Conservation (phyloP, 2,797 vertebrate species). For the Epinephelus coioides region DNA sequence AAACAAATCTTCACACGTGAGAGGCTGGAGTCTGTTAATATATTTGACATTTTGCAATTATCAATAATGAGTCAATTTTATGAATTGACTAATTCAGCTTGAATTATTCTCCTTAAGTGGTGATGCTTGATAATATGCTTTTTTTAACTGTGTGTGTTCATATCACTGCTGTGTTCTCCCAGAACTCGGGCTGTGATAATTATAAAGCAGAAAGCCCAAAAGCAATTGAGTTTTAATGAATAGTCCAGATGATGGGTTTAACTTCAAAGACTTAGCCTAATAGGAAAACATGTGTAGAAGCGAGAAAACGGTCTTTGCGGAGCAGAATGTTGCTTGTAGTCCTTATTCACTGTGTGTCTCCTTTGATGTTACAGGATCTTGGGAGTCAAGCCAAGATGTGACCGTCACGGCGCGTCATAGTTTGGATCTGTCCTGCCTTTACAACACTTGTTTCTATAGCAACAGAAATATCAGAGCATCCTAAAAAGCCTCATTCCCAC, state of each 20-base stretch:
- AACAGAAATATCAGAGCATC: conserved; percentile 71
- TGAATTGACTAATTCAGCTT: neutral
- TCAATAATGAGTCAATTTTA: neutral
- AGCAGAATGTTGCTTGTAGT: conserved; percentile 34
- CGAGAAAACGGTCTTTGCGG: conserved; percentile 20
- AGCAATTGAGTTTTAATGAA: conserved; percentile 46
- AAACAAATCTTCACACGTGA: neutral
- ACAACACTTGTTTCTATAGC: conserved; percentile 77
- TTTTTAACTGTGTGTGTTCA: conserved; percentile 23
- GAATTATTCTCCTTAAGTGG: conserved; percentile 12
- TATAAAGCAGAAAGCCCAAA: conserved; percentile 49
- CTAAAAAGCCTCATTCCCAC: conserved; percentile 61
- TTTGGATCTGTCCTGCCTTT: conserved; percentile 74
- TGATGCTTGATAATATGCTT: conserved; percentile 6
- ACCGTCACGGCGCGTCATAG: conserved; percentile 73
- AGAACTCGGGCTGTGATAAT: conserved; percentile 43
- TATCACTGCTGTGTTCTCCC: conserved; percentile 26
- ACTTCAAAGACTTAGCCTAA: conserved; percentile 51
- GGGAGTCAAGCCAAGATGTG: conserved; percentile 84
- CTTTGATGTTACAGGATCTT: conserved; percentile 84
- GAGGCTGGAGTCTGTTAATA: neutral
- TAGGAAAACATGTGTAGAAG: conserved; percentile 38
- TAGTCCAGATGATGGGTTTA: conserved; percentile 37
- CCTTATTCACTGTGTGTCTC: conserved; percentile 73
- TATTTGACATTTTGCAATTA: neutral